A percentile compares a stretch with the other conserved stretches of the same genome.
phyloP scores from a whole-genome alignment of 1,140 invertebrate species.

The Dryas iulia region DNA sequence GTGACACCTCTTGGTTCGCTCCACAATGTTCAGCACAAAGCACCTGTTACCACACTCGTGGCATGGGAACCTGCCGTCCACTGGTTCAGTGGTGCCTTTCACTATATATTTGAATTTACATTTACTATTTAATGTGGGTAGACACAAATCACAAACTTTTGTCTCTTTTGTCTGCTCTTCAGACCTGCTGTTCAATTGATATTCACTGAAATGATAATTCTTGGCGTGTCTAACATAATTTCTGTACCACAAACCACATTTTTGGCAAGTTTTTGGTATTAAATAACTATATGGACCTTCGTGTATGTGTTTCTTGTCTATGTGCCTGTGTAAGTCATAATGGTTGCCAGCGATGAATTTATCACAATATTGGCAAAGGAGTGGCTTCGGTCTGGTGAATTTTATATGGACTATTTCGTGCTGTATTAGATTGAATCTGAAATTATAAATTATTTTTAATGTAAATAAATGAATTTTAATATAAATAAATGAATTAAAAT shows the following conservation, averaged over 20 bases:
- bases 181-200: background rate
- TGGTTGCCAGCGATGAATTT: conserved; percentile 33
- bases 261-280: conserved; percentile 8
- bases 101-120: conserved; percentile 21
- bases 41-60: conserved; percentile 28
- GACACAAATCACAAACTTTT: conserved; percentile 35
- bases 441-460: conserved; percentile 14
- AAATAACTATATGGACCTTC: background rate
- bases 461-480: no score
- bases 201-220: conserved; percentile 27
- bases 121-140: conserved; percentile 21
- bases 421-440: conserved; percentile 36
- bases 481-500: no score
- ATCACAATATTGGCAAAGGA: conserved; percentile 37
- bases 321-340: conserved; percentile 13
- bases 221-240: conserved; percentile 23
- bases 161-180: conserved; percentile 10
- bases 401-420: conserved; percentile 36
- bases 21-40: conserved; percentile 30
- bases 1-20: conserved; percentile 9
- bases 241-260: conserved; percentile 23
- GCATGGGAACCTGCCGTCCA: conserved; percentile 23
- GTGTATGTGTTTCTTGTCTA: conserved; percentile 7
- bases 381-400: conserved; percentile 4
- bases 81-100: background rate